phyloP scores from a whole-genome alignment of 1,140 invertebrate species.

The Hyles euphorbiae region DNA sequence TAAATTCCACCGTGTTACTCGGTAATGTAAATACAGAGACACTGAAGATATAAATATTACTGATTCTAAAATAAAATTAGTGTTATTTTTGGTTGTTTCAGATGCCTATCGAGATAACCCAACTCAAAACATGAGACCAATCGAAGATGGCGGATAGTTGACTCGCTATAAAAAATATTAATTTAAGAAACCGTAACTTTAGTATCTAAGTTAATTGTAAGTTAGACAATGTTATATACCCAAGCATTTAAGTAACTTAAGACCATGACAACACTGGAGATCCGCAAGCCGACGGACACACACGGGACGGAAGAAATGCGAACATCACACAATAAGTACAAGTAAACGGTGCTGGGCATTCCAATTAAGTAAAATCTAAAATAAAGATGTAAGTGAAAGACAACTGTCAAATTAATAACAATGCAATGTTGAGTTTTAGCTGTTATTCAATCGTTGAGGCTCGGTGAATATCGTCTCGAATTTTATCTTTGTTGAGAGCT shows the following conservation, averaged over 20 bases:
- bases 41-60: neutral
- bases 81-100: conserved; percentile 37
- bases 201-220: conserved; percentile 54
- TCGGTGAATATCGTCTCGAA: conserved; percentile 37
- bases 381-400: conserved; percentile 51
- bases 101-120: conserved; percentile 32
- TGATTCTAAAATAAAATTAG: neutral
- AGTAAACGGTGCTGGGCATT: conserved; percentile 55
- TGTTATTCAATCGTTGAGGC: conserved; percentile 25
- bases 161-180: conserved; percentile 39
- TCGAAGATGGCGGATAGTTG: conserved; percentile 36
- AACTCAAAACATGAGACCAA: conserved; percentile 45
- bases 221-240: conserved; percentile 44
- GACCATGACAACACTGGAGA: conserved; percentile 18
- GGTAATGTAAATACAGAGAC: conserved; percentile 13
- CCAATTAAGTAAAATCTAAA: conserved; percentile 52
- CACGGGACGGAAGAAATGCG: conserved; percentile 4
- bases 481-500: conserved; percentile 50
- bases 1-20: neutral
- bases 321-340: conserved; percentile 12
- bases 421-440: conserved; percentile 27
- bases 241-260: conserved; percentile 52
- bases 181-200: conserved; percentile 68
- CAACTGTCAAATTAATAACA: conserved; percentile 39
- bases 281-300: conserved; percentile 1